A percentile compares a stretch with the other conserved stretches of the same genome.
Conservation (phyloP, 1,140 invertebrate species). For the Oreohelix idahoensis region DNA sequence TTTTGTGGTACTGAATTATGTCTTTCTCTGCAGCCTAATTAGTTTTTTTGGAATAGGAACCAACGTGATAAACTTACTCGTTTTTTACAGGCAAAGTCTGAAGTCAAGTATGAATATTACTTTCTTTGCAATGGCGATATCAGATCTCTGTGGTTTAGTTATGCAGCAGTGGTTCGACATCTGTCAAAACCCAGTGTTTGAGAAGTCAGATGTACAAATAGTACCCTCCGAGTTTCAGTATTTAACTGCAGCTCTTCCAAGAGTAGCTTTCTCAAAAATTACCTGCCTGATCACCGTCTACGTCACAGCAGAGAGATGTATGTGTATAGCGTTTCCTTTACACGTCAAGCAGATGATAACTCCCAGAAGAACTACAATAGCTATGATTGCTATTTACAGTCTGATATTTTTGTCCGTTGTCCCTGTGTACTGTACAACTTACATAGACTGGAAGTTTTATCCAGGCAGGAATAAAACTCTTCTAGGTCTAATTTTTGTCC, state of each 20-base stretch:
- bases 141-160: neutral
- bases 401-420: neutral
- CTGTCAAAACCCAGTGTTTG: neutral
- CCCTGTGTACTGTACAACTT: neutral
- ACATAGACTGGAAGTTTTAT: slow-evolving; percentile 19
- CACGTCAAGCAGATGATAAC: neutral
- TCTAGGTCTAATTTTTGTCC: neutral
- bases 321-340: neutral
- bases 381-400: neutral
- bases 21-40: neutral
- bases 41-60: neutral
- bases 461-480: neutral
- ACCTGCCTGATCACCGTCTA: neutral
- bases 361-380: neutral
- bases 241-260: neutral
- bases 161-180: neutral
- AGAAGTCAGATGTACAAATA: neutral
- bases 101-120: neutral
- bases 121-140: neutral
- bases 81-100: neutral
- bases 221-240: neutral
- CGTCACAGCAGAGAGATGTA: neutral
- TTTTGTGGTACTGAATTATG: too few species aligned
- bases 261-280: neutral
- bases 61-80: neutral